phyloP scores from a whole-genome alignment of 1,140 invertebrate genomes.

The Halyomorpha halys region DNA sequence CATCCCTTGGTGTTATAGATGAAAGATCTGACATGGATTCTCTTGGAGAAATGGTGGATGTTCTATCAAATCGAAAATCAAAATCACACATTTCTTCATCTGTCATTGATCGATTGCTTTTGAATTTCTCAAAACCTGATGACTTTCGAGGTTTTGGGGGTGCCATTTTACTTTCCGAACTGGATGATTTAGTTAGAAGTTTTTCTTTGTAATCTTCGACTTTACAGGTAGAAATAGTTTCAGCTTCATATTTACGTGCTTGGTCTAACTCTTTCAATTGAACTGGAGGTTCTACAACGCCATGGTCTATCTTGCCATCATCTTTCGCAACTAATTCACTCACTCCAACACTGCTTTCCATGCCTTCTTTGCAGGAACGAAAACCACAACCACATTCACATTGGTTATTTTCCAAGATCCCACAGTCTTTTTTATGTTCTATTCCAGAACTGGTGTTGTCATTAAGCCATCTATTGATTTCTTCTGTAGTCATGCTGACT shows the following conservation, averaged over 20 bases:
- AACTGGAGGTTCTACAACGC: conserved; percentile 27
- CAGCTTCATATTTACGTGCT: conserved; percentile 22
- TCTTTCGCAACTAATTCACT: conserved; percentile 15
- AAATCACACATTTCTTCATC: conserved; percentile 28
- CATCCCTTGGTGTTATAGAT: conserved; percentile 26
- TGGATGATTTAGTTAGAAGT: conserved; percentile 6
- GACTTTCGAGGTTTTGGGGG: conserved; percentile 18
- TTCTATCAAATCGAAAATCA: conserved; percentile 27
- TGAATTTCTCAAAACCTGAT: background rate
- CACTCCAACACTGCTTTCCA: conserved; percentile 11
- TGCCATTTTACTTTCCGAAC: conserved; percentile 1
- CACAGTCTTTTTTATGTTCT: conserved; percentile 29
- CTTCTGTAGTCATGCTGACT: conserved; percentile 59
- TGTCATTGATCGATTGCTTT: conserved; percentile 24
- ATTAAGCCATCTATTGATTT: conserved; percentile 60
- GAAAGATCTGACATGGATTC: conserved; percentile 26
- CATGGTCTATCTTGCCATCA: conserved; percentile 20
- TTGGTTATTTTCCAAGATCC: conserved; percentile 30
- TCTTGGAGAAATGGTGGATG: conserved; percentile 13
- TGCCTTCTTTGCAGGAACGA: conserved; percentile 12
- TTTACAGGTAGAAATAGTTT: conserved; percentile 29
- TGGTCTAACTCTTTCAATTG: conserved; percentile 27
- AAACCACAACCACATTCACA: conserved; percentile 27
- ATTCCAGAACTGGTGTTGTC: conserved; percentile 39
- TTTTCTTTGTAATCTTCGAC: conserved; percentile 29